Evolutionary conservation across 1,140 invertebrate genomes (phyloP), one percentile per base, ranked within the genome.

Genomic region (Lordiphosa clarofinis): DNA sequence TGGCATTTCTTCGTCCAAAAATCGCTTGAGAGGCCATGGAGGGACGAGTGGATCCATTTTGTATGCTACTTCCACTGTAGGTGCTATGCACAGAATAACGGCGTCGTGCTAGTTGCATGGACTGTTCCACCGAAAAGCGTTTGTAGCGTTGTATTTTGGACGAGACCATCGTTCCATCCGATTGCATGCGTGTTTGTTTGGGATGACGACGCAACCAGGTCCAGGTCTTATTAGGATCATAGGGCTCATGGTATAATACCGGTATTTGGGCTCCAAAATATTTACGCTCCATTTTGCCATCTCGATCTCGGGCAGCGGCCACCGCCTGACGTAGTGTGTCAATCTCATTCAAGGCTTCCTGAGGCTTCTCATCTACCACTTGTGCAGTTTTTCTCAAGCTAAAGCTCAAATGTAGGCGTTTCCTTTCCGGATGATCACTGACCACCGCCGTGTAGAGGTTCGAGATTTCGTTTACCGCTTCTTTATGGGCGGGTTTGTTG

Each of bases 181-280:
- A 19, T 1, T 21, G 10, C 1, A 63, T 10, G 1, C 59, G 33
- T 2, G 5, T 3, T 7, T 49, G 36, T 0, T 19, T 10, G 1
- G 73, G 73, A 53, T 75, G 73, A 9, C 72, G 66, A 6, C 72
- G 53, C n/a, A 75, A 5, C 61, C 61, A 75, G 4, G 66, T 76
- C 47, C 52, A 50, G 0, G 54, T 33, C 3, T 66, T 44, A 0
- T 24, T 12, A 1, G 4, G 9, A 12, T 66, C 8, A 10, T 56
- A 76, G n/a, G 73, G 73, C 12, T 62, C 53, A 8, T 76, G 66
- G 2, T 28, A 1, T 0, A 76, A 31, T 0, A 71, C 37, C 0
- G 73, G 73, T 0, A 76, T 12, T 9, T 36, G 54, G 1, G 11
- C 61, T 0, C 37, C 73, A 10, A 61, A 56, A 19, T 52, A 73